These are phyloP conservation scores for Chaetogeoica ovagalla DNA, from an alignment of 2,888 invertebrate species.

Conservation along the genomic window DNA sequence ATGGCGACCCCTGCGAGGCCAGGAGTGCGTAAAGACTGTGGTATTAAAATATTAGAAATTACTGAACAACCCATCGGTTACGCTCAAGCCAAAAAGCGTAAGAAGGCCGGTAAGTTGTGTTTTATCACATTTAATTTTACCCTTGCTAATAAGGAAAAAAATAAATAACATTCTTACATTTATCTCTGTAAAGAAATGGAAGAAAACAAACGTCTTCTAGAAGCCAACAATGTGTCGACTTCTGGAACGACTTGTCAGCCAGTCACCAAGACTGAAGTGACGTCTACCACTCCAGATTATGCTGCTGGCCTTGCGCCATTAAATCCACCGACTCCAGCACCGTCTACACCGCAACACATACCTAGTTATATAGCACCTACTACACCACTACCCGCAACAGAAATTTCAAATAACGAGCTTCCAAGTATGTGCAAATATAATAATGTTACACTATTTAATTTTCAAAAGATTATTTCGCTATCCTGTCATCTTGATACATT, in stretches of 20 bases:
- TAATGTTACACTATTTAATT: not conserved
- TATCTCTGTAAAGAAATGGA: slow-evolving; percentile 60
- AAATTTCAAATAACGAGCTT: slow-evolving; percentile 28
- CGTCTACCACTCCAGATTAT: slow-evolving; percentile 74
- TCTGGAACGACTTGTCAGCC: slow-evolving; percentile 43
- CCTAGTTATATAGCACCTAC: slow-evolving; percentile 60
- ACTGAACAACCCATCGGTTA: slow-evolving; percentile 87
- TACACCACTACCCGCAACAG: slow-evolving; percentile 45
- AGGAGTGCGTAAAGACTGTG: slow-evolving; percentile 80
- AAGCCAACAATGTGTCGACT: slow-evolving; percentile 55
- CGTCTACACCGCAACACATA: slow-evolving; percentile 54
- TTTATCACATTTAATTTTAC: not conserved
- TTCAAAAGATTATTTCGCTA: not conserved
- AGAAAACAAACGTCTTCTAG: slow-evolving; percentile 62
- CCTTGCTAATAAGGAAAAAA: not conserved
- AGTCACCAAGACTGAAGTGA: slow-evolving; percentile 65
- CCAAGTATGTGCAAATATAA: slow-evolving; percentile 17
- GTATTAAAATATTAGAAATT: slow-evolving; percentile 92
- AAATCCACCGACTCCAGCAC: slow-evolving; percentile 61
- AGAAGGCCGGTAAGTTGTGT: slow-evolving; percentile 70
- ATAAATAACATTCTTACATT: not conserved
- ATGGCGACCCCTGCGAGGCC: slow-evolving; percentile 65
- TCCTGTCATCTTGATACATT: not conserved
- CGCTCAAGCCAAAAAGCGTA: slow-evolving; percentile 83
- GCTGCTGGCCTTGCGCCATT: slow-evolving; percentile 76